Base-by-base conservation (phyloP, 2,113 vertebrate genomes). In the Triplophysa dalaica region DNA sequence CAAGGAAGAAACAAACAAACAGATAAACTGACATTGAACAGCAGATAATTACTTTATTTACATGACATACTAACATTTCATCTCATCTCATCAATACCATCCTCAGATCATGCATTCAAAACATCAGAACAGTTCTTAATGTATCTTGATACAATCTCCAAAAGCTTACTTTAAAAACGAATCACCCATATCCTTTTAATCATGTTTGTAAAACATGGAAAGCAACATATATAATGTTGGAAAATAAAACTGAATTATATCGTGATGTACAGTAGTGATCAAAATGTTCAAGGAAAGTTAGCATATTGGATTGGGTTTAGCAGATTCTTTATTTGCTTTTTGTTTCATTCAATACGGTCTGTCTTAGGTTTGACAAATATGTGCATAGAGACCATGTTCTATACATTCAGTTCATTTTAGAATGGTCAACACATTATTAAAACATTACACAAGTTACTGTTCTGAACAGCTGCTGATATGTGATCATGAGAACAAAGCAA, bases 181-280 rank as follows among this genome's bases (percentile, higher is more conserved):
- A 24, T 24, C 24, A 1, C 24, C 24, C 24, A 24, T 24, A 24
- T 24, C 24, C 24, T 24, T 24, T 24, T 83, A 85, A 65, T 56
- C 12, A 83, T 86, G 87, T 92, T 88, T 92, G 83, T 88, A 87
- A 87, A 90, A 86, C 90, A 93, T 92, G 90, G 90, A 88, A 88
- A 89, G 85, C 89, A 82, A 64, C 86, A 87, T 11, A 70, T 66
- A 61, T 12, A 61, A 85, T 83, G 85, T 87, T 82, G 24, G 80
- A 64, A 65, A 76, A 65, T 52, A 76, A 12, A 62, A 64, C 48
- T 50, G 11, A 77, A 38, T 38, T n/a, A 76, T 63, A 19, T 54
- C n/a, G 65, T n/a, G 65, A 33, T 66, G 63, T 77, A 54, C 26
- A 77, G 62, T 54, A 66, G 50, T 66, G 45, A 66, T 64, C 21